Evolutionary conservation across 2,888 invertebrate species (phyloP), one percentile per base, ranked within the genome.

Genomic region (Eristalis tenax): DNA sequence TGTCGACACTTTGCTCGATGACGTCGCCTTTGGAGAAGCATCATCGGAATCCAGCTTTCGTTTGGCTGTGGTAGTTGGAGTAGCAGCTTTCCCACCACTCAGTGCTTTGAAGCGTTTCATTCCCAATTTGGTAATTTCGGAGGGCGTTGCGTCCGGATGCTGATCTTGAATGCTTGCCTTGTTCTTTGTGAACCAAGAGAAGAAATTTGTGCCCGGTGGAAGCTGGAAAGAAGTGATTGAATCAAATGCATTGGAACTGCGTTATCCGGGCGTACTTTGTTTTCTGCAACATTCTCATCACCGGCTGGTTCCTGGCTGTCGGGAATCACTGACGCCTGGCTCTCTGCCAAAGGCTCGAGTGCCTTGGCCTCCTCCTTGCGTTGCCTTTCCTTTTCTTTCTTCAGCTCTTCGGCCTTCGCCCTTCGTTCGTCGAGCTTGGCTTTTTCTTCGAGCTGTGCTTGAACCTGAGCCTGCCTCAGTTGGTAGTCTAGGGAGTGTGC

Each of bases 141-240:
- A 92, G 0, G 94, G 92, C 4, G 93, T 93, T 13, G 94, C 90
- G 11, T 94, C 94, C 0, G 95, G 94, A 89, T 94, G 93, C 89
- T 95, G 94, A 63, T 92, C 92, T 89, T 95, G 94, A n/a, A 96
- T 90, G 13, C 91, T 89, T 3, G 93, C 89, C 90, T 95, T 95
- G 90, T 95, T 94, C 80, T 94, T 94, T 0, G 94, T 92, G 88
- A 94, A 95, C 96, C 96, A 96, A 40, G 94, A 93, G 26, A 94
- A 92, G 90, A 95, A 96, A 4, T 94, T 93, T n/a, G 65, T 70
- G 11, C 76, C 74, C 32, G 83, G 79, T 28, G 70, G 59, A 15
- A 83, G 70, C 83, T 85, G 11, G 0, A 40, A 80, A 8, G 5
- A 32, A 18, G 32, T 11, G 26, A 43, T 10, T 11, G 4, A 23